These are phyloP conservation scores for Tethya wilhelma DNA, from an alignment of 37 sponge, comb jelly and placozoan genomes.

Conservation along the genomic window DNA sequence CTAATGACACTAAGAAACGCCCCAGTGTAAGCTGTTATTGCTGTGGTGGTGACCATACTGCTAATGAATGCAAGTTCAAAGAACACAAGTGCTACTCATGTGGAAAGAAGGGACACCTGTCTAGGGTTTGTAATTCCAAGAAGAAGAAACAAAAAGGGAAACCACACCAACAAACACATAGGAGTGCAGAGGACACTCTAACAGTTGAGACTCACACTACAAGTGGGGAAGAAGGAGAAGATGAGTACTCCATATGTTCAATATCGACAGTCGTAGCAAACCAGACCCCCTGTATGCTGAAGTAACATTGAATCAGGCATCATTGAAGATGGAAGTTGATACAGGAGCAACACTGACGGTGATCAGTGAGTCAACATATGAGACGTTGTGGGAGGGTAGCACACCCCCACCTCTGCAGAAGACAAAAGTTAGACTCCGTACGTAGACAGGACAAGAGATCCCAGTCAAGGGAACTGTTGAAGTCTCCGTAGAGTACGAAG, in stretches of 20 bases:
- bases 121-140: conserved; percentile 12
- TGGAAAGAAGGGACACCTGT: conserved; percentile 28
- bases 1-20: background rate
- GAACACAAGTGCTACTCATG: conserved; percentile 7
- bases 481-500: background rate
- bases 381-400: background rate
- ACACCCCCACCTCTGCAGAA: conserved; percentile 14
- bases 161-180: background rate
- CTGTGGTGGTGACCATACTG: conserved; percentile 17
- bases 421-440: background rate
- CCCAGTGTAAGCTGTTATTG: conserved; percentile 3
- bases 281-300: background rate
- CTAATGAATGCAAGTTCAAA: conserved; percentile 1
- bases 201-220: no score
- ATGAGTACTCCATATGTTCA: no score
- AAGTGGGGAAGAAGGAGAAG: no score
- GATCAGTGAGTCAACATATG: background rate
- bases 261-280: no score
- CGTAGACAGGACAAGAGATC: conserved; percentile 31
- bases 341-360: conserved; percentile 29
- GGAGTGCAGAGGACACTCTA: background rate
- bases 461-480: conserved; percentile 3
- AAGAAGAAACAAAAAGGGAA: background rate
- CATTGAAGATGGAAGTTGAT: conserved; percentile 34
- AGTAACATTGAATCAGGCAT: background rate